Evolutionary conservation across 2,888 invertebrate species (phyloP).

Genomic region (Hirtodrosophila confusa): DNA sequence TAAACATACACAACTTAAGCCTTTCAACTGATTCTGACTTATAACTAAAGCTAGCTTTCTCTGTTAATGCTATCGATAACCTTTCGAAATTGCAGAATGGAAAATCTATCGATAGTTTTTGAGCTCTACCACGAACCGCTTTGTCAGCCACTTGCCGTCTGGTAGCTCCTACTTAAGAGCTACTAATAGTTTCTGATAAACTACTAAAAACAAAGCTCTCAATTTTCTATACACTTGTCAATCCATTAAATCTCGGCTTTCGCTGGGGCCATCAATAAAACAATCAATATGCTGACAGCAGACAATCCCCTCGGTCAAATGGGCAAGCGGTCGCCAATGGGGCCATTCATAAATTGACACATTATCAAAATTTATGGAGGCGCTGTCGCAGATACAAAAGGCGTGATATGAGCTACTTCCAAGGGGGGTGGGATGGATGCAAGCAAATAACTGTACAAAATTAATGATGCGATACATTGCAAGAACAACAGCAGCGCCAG

Average conservation of each 20-base stretch:
- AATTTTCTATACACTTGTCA: slow-evolving; percentile 52
- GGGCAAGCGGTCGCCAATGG: slow-evolving; percentile 45
- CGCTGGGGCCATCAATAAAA: slow-evolving; percentile 67
- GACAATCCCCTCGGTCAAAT: slow-evolving; percentile 59
- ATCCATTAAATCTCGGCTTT: slow-evolving; percentile 27
- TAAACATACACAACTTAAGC: too few species aligned
- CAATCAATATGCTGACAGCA: slow-evolving; percentile 79
- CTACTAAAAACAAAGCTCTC: slow-evolving; percentile 23
- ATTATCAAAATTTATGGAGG: slow-evolving; percentile 77
- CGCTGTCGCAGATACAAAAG: slow-evolving; percentile 36
- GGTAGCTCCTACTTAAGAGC: neutral
- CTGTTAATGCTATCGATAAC: too few species aligned
- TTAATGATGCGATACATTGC: slow-evolving; percentile 75
- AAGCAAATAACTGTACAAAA: slow-evolving; percentile 74
- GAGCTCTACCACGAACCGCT: neutral
- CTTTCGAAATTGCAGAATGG: too few species aligned
- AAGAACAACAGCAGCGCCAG: slow-evolving; percentile 32
- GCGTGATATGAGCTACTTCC: slow-evolving; percentile 64
- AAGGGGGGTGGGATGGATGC: slow-evolving; percentile 24
- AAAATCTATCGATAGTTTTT: too few species aligned
- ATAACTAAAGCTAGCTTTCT: neutral
- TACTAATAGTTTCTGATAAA: slow-evolving; percentile 23
- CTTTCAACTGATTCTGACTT: neutral
- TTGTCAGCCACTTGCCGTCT: neutral
- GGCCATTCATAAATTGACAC: slow-evolving; percentile 76